Percentiles rank a stretch among this genome's conserved stretches.
Evolutionary conservation across 1,140 invertebrate genomes (phyloP).

Genomic region (Choristoneura fumiferana): DNA sequence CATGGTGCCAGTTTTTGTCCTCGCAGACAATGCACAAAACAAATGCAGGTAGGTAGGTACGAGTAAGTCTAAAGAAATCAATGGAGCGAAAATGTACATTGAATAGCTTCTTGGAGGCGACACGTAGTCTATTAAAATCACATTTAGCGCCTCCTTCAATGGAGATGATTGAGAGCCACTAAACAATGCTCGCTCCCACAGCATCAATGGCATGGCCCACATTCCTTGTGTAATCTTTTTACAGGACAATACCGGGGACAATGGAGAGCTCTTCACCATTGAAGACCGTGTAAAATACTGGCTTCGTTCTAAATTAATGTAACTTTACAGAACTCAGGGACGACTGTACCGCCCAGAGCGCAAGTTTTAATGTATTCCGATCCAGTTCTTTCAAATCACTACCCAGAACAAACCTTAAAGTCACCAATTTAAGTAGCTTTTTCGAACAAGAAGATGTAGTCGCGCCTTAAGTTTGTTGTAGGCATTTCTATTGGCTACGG

Average conservation of each 20-base stretch:
- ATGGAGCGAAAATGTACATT: slow-evolving; percentile 60
- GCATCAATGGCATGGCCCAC: slow-evolving; percentile 67
- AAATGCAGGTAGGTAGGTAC: slow-evolving; percentile 38
- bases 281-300: slow-evolving; percentile 54
- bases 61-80: slow-evolving; percentile 43
- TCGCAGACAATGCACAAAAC: slow-evolving; percentile 20
- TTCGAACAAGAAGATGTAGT: neutral
- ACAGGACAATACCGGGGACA: slow-evolving; percentile 60
- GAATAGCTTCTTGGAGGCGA: slow-evolving; percentile 67
- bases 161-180: slow-evolving; percentile 71
- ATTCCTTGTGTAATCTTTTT: slow-evolving; percentile 73
- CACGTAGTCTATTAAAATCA: slow-evolving; percentile 74
- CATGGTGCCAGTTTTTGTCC: slow-evolving; percentile 1
- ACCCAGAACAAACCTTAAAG: slow-evolving; percentile 23
- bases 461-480: slow-evolving; percentile 34
- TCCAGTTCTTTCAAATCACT: neutral
- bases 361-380: slow-evolving; percentile 21
- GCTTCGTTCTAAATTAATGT: slow-evolving; percentile 69
- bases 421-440: slow-evolving; percentile 22
- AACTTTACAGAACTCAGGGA: slow-evolving; percentile 59
- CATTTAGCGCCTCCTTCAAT: slow-evolving; percentile 70
- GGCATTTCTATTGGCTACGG: slow-evolving; percentile 55
- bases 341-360: slow-evolving; percentile 54
- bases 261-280: slow-evolving; percentile 54
- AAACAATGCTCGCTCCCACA: slow-evolving; percentile 67